phyloP scores from a whole-genome alignment of 2,113 vertebrate genomes.

The Pontoporia blainvillei region DNA sequence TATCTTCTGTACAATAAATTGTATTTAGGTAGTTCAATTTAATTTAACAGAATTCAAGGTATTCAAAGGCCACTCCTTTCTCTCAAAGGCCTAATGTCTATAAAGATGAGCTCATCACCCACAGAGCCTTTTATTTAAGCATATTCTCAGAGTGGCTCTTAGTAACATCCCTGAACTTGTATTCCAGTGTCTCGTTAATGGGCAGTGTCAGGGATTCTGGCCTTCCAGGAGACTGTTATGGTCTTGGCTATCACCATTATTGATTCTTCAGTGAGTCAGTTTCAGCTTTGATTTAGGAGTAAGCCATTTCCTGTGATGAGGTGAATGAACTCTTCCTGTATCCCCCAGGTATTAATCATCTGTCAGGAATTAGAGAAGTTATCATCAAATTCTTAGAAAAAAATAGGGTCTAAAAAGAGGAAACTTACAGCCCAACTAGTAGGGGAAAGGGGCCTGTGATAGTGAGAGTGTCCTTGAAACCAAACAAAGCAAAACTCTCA shows the following conservation, averaged over 20 bases:
- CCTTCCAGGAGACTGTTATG: neutral
- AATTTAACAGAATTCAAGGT: conserved; percentile 31
- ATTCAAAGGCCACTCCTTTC: conserved; percentile 22
- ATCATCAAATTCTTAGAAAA: neutral
- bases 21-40: neutral
- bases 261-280: conserved; percentile 18
- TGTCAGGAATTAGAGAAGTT: conserved; percentile 19
- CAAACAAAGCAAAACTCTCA: neutral
- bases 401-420: neutral
- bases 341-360: neutral
- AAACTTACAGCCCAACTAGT: neutral
- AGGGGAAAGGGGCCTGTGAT: neutral
- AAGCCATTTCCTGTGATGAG: conserved; percentile 30
- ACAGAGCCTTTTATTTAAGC: neutral
- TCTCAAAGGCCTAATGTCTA: neutral
- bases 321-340: neutral
- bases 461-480: neutral
- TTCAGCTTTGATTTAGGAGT: conserved; percentile 7
- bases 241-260: neutral
- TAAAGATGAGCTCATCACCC: conserved; percentile 20
- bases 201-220: neutral
- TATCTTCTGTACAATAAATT: neutral
- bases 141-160: neutral
- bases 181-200: neutral
- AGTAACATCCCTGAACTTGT: neutral